A percentile compares a stretch with the other conserved stretches of the same genome.
phyloP scores from a whole-genome alignment of 2,113 vertebrate genomes.

The Lonchura striata region DNA sequence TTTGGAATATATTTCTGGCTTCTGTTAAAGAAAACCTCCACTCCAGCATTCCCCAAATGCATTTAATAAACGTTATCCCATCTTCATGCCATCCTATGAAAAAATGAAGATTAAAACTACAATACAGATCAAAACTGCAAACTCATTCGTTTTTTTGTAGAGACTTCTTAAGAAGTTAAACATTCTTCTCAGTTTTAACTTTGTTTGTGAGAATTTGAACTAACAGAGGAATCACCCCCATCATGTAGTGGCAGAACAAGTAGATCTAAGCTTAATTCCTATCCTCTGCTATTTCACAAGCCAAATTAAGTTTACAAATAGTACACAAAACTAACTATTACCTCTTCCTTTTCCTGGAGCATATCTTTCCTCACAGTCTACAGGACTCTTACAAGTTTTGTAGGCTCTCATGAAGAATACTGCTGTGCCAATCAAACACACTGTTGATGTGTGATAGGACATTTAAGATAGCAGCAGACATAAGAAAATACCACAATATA shows the following conservation, averaged over 20 bases:
- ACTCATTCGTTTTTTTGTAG: not conserved
- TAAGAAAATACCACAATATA: not conserved
- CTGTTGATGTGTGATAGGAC: conserved; percentile 18
- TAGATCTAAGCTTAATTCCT: not conserved
- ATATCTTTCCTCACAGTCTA: conserved; percentile 40
- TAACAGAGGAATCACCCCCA: not conserved
- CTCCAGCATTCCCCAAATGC: not conserved
- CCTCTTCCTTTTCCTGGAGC: conserved; percentile 39
- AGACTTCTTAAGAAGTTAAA: not conserved
- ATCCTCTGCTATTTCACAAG: not conserved
- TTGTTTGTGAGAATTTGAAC: not conserved
- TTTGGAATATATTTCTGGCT: not conserved
- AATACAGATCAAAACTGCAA: not conserved
- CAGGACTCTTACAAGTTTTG: conserved; percentile 37
- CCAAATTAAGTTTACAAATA: not conserved
- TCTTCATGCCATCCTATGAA: not conserved
- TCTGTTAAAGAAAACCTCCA: not conserved
- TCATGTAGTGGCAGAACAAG: not conserved
- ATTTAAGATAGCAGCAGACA: conserved; percentile 14
- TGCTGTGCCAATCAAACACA: conserved; percentile 29
- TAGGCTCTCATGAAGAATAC: conserved; percentile 35
- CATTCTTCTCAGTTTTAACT: not conserved
- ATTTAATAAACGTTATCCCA: not conserved
- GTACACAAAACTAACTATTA: conserved; percentile 40
- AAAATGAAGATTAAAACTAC: not conserved